phyloP scores from a whole-genome alignment of 2,888 invertebrate genomes.

The Pterostichus madidus region DNA sequence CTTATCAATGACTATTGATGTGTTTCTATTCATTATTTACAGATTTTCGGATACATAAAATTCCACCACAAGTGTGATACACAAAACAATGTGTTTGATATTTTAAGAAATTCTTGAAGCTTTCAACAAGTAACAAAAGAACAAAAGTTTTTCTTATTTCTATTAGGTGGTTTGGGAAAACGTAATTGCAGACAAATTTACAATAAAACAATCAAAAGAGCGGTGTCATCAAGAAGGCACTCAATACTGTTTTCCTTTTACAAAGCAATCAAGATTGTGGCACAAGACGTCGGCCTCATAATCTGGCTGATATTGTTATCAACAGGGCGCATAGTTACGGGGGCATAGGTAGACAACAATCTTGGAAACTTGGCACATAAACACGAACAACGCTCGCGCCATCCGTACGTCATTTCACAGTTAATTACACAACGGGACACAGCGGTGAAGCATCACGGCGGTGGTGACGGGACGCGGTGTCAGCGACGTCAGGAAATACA shows the following conservation, averaged over 20 bases:
- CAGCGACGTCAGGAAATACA: slow-evolving; percentile 22
- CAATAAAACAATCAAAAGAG: no score
- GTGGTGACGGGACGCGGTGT: slow-evolving; percentile 8
- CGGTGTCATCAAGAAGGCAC: slow-evolving; percentile 49
- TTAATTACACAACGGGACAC: slow-evolving; percentile 58
- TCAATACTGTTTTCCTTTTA: slow-evolving; percentile 70
- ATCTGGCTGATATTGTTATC: slow-evolving; percentile 71
- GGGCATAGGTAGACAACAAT: slow-evolving; percentile 69
- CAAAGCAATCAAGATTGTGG: slow-evolving; percentile 71
- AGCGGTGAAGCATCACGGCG: not conserved
- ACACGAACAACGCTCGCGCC: slow-evolving; percentile 59
- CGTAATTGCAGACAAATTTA: no score
- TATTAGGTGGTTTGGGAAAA: no score
- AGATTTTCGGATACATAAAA: no score
- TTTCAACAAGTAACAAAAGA: no score
- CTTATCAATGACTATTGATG: no score
- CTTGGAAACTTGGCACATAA: slow-evolving; percentile 68
- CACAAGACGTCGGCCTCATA: slow-evolving; percentile 66
- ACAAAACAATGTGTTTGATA: no score
- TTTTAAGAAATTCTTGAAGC: no score
- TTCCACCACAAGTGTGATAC: no score
- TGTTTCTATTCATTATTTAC: no score
- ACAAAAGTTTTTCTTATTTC: no score
- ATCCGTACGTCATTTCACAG: slow-evolving; percentile 65
- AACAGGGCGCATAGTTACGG: slow-evolving; percentile 68